Conservation (phyloP, 1,140 invertebrate species). For the Lepidurus arcticus region DNA sequence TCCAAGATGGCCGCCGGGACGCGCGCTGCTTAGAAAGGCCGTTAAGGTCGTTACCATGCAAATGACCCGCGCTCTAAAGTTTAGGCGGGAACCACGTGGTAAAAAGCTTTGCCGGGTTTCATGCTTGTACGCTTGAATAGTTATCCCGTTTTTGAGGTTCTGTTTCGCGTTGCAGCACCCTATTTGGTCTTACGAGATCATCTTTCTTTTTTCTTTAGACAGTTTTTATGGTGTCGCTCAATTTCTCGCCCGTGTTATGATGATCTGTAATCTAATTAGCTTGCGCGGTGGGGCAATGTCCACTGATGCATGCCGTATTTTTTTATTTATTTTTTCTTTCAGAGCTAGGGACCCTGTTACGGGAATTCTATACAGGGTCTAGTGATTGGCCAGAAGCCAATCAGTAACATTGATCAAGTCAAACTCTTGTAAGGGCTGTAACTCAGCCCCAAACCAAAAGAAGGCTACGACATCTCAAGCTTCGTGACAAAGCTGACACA, state of each 20-base stretch:
- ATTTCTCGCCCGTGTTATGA: neutral
- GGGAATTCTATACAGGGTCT: neutral
- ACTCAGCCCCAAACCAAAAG: no score
- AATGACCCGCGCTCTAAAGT: neutral
- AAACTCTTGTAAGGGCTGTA: neutral
- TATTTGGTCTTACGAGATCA: neutral
- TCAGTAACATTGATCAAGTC: neutral
- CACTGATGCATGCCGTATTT: neutral
- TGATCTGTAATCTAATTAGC: neutral
- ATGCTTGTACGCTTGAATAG: neutral
- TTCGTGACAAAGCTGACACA: neutral
- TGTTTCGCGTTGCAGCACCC: neutral
- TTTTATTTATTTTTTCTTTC: neutral
- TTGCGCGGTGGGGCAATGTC: neutral
- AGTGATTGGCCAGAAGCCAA: neutral
- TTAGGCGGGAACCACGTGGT: neutral
- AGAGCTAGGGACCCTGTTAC: no score
- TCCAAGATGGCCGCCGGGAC: neutral
- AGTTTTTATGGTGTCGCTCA: neutral
- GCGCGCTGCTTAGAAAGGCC: no score
- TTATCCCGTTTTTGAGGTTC: neutral
- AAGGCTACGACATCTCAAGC: no score
- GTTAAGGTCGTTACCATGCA: neutral
- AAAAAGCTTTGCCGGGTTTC: neutral
- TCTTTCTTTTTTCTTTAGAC: neutral